Percentiles rank a stretch among this genome's conserved stretches.
phyloP scores from a whole-genome alignment of 2,888 invertebrate species.

The Xylota segnis region DNA sequence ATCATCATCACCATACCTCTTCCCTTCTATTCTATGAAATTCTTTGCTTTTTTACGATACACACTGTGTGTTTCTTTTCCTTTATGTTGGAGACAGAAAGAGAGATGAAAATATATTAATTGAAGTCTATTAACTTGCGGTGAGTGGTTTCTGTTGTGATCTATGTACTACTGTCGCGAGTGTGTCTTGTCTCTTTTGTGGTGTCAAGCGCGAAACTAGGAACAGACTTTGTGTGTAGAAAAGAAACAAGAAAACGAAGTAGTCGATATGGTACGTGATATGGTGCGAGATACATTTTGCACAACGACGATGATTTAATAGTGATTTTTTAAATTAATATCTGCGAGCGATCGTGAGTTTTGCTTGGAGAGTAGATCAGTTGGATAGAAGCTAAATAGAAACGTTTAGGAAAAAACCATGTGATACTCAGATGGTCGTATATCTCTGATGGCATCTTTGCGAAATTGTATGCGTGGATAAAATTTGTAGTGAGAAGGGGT shows the following conservation, averaged over 20 bases:
- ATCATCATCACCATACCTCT: conserved; percentile 10
- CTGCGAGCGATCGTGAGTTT: conserved; percentile 31
- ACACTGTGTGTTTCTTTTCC: conserved; percentile 23
- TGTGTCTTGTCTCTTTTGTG: conserved; percentile 28
- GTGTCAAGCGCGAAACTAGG: conserved; percentile 44
- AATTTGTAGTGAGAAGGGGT: conserved; percentile 15
- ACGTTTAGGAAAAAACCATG: conserved; percentile 2
- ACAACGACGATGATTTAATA: conserved; percentile 57
- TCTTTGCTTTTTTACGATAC: neutral
- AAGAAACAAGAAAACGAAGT: conserved; percentile 22
- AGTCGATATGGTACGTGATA: conserved; percentile 26
- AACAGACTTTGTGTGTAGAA: conserved; percentile 25
- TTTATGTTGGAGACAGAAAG: conserved; percentile 6
- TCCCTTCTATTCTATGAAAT: conserved; percentile 18
- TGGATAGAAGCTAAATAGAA: conserved; percentile 10
- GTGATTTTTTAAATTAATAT: conserved; percentile 60
- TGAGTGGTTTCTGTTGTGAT: conserved; percentile 66
- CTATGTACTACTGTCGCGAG: conserved; percentile 45
- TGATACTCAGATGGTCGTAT: conserved; percentile 27
- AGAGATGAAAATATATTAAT: conserved; percentile 69
- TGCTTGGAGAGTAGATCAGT: conserved; percentile 21
- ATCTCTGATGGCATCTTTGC: conserved; percentile 16
- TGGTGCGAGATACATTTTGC: conserved; percentile 51
- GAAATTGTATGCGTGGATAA: neutral
- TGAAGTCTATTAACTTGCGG: conserved; percentile 77